phyloP scores from a whole-genome alignment of 2,797 vertebrate genomes.

The Chlorospingus semifuscus region DNA sequence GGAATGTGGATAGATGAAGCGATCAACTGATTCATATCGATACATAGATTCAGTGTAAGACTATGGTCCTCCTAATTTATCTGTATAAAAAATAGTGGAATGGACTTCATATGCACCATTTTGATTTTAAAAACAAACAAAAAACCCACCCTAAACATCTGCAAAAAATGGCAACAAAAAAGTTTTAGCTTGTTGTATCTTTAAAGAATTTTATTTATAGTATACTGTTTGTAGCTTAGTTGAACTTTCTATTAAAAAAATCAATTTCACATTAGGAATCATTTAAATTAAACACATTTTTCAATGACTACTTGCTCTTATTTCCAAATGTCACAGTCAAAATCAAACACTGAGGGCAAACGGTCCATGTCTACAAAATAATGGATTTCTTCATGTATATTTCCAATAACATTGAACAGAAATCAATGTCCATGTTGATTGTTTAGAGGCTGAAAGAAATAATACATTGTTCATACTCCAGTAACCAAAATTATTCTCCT shows the following conservation, averaged over 20 bases:
- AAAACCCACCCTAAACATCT: neutral
- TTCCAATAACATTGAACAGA: conserved; percentile 19
- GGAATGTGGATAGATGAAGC: neutral
- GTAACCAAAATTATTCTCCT: neutral
- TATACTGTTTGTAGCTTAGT: neutral
- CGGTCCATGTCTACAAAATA: neutral
- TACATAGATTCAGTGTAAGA: neutral
- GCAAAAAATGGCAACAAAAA: neutral
- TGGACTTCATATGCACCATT: neutral
- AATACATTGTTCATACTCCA: neutral
- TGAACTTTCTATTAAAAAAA: neutral
- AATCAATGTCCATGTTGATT: neutral
- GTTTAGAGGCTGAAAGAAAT: neutral
- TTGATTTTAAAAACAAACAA: neutral
- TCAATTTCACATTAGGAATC: conserved; percentile 33
- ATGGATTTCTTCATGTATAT: neutral
- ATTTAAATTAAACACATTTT: conserved; percentile 34
- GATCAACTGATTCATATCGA: neutral
- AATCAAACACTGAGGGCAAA: neutral
- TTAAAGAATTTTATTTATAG: neutral
- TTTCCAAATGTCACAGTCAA: conserved; percentile 31
- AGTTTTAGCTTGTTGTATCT: neutral
- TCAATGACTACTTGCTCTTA: neutral
- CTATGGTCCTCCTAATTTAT: neutral
- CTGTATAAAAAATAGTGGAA: neutral